Percentiles rank a stretch among this genome's conserved stretches.
phyloP scores from a whole-genome alignment of 2,113 vertebrate species.

The Lampris megalopsis region DNA sequence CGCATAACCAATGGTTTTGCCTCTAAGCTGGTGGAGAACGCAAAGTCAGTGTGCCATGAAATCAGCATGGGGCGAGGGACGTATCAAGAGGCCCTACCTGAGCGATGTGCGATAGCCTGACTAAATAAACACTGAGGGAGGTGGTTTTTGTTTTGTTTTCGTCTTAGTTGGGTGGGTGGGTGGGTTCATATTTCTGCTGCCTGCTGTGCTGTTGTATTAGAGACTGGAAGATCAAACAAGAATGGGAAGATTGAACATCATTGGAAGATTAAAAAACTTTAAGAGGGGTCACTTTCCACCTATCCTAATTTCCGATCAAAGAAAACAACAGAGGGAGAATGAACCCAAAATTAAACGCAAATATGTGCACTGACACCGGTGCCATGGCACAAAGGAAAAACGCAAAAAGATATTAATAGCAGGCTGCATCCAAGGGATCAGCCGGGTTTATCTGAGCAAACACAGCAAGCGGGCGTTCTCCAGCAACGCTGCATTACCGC shows the following conservation, averaged over 20 bases:
- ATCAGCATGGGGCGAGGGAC: slow-evolving; percentile 68
- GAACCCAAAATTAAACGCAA: slow-evolving; percentile 47
- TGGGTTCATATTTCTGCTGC: too few species aligned
- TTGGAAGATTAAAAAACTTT: slow-evolving; percentile 14
- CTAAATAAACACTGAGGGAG: slow-evolving; percentile 44
- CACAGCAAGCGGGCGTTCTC: slow-evolving; percentile 13
- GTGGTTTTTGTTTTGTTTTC: too few species aligned
- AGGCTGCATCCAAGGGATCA: not conserved
- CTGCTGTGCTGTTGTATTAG: slow-evolving; percentile 12
- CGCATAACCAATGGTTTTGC: slow-evolving; percentile 67
- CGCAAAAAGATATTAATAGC: slow-evolving; percentile 17
- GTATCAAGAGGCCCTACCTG: slow-evolving; percentile 60
- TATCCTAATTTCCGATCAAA: slow-evolving; percentile 41
- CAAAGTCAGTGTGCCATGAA: slow-evolving; percentile 67
- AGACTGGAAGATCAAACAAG: slow-evolving; percentile 49
- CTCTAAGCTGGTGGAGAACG: slow-evolving; percentile 65
- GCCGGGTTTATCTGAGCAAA: not conserved
- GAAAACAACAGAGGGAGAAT: slow-evolving; percentile 46
- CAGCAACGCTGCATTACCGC: slow-evolving; percentile 4
- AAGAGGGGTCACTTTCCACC: slow-evolving; percentile 24
- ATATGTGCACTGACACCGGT: slow-evolving; percentile 5
- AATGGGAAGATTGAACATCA: not conserved
- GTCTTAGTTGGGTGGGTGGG: too few species aligned
- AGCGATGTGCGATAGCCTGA: slow-evolving; percentile 63
- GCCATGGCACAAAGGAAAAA: slow-evolving; percentile 20